Conservation (phyloP, 2,113 vertebrate genomes). For the Sebastes schlegelii region DNA sequence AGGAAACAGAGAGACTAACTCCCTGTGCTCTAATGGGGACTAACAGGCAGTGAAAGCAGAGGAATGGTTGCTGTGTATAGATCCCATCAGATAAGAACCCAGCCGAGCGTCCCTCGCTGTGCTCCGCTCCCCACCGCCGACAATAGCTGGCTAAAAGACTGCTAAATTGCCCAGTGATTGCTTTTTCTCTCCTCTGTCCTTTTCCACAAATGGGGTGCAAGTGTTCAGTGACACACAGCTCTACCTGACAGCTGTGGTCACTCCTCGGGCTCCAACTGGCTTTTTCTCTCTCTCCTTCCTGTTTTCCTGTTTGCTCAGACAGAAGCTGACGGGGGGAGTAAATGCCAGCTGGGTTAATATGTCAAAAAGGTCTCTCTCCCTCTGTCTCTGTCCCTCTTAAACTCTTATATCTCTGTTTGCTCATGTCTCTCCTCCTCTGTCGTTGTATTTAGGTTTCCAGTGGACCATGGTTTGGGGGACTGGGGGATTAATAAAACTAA, state of each 20-base stretch:
- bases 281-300: not conserved
- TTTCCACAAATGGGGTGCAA: conserved; percentile 39
- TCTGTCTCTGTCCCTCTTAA: not conserved
- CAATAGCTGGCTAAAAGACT: conserved; percentile 32
- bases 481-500: not conserved
- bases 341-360: conserved; percentile 19
- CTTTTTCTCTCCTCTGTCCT: conserved; percentile 34
- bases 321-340: conserved; percentile 20
- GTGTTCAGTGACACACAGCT: conserved; percentile 37
- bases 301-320: conserved; percentile 40
- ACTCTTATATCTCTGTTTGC: conserved; percentile 13
- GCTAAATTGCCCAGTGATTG: conserved; percentile 45
- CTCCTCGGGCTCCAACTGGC: not conserved
- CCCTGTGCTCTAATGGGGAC: not conserved
- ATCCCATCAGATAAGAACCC: conserved; percentile 40
- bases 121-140: conserved; percentile 20
- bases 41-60: conserved; percentile 17
- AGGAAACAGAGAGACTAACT: conserved; percentile 1
- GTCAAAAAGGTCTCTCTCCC: conserved; percentile 10
- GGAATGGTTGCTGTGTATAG: not conserved
- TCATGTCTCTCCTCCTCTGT: not conserved
- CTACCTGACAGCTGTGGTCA: conserved; percentile 48
- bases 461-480: not conserved
- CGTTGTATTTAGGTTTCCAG: not conserved
- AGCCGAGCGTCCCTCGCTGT: not conserved